Base-by-base conservation (phyloP, 2,113 vertebrate species). In the Mohoua ochrocephala region DNA sequence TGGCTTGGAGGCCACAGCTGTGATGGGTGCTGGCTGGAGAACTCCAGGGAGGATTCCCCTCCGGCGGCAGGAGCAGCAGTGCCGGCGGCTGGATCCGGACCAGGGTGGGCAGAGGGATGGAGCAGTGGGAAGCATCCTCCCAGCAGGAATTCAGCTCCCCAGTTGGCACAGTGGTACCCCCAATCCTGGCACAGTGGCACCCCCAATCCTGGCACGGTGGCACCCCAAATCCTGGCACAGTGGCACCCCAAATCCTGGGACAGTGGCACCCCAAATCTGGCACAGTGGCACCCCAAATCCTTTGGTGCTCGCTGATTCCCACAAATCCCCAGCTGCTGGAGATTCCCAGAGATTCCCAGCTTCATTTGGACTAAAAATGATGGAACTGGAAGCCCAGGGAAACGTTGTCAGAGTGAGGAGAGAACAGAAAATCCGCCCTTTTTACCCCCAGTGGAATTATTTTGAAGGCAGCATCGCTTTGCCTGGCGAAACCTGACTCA, bases 401-500 rank as follows among this genome's bases (percentile, higher is more conserved):
- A n/a, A 19, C 1, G 3, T 5, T 28, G 30, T n/a, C 45, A 53
- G 70, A 27, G n/a, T 1, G 2, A 50, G 44, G n/a, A 7, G 2
- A 31, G 53, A 70, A 39, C 5, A 61, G 56, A 31, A 88, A 90
- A 63, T 6, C 30, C 37, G 56, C 47, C 41, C 1, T 22, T 44
- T 60, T 15, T 33, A 13, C 13, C 77, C 57, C 16, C 30, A 4
- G 9, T 20, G 64, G 54, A 45, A 30, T 91, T 82, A 22, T 89
- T 93, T 81, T 37, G 20, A 27, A 65, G 84, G 49, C n/a, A 15
- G 44, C 64, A 21, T 92, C 23, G 0, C 83, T 93, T 88, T 54
- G 71, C 79, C 54, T 74, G 81, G 77, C 0, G 2, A 93, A 91
- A 70, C 47, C 92, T 94, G 93, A 96, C 92, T 96, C 92, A 92